Percentiles rank a stretch among this genome's conserved stretches.
phyloP scores from a whole-genome alignment of 2,888 invertebrate species.

The Agrypnus murinus region DNA sequence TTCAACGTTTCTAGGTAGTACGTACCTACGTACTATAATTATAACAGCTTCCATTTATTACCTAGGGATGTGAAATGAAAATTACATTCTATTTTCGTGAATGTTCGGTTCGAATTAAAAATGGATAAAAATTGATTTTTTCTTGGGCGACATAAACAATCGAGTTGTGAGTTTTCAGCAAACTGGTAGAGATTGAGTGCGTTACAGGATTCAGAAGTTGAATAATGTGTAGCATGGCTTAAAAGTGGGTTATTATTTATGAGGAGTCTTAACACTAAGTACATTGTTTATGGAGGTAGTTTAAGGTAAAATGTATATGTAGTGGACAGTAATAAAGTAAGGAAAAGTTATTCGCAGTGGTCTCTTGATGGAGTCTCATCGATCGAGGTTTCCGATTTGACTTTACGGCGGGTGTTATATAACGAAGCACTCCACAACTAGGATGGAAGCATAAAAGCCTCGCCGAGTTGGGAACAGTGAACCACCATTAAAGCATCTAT shows the following conservation, averaged over 20 bases:
- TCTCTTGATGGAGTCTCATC: constrained; percentile 51
- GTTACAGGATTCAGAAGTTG: too few relatives aligned
- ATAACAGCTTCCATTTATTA: too few relatives aligned
- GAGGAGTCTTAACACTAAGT: constrained; percentile 4
- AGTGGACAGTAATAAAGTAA: constrained; percentile 39
- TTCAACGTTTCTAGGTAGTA: too few relatives aligned
- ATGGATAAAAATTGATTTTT: too few relatives aligned
- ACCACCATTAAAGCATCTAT: constrained; percentile 66
- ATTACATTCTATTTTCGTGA: too few relatives aligned
- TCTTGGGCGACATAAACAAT: too few relatives aligned
- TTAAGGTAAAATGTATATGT: constrained; percentile 11
- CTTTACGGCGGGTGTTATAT: constrained; percentile 54
- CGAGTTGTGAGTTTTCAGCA: too few relatives aligned
- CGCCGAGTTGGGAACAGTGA: constrained; percentile 62
- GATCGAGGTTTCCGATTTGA: constrained; percentile 55
- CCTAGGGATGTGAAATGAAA: too few relatives aligned
- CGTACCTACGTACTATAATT: too few relatives aligned
- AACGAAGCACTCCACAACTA: constrained; percentile 58
- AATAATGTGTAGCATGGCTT: too few relatives aligned
- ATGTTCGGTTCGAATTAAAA: too few relatives aligned
- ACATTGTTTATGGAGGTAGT: constrained; percentile 8
- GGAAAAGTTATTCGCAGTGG: constrained; percentile 40
- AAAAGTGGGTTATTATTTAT: constrained; percentile 16
- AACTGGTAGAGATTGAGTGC: too few relatives aligned
- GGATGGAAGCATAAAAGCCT: constrained; percentile 60